phyloP scores from a whole-genome alignment of 2,113 vertebrate genomes.

The Siphamia tubifer region DNA sequence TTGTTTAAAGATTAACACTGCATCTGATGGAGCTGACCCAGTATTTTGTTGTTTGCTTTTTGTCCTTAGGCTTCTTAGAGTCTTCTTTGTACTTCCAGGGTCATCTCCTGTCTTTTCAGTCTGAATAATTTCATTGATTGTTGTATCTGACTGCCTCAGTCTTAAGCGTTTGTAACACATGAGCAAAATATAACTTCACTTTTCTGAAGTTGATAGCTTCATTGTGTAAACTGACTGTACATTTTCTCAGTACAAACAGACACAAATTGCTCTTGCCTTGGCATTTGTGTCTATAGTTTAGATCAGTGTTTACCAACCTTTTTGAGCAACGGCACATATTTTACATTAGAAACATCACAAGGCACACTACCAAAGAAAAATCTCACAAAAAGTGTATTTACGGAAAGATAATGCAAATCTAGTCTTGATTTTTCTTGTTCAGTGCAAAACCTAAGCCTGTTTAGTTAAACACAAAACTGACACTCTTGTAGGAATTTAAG shows the following conservation, averaged over 20 bases:
- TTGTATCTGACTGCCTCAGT: constrained; percentile 16
- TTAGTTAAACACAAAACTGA: too few relatives aligned
- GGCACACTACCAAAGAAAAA: too few relatives aligned
- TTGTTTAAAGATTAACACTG: constrained; percentile 22
- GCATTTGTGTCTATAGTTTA: too few relatives aligned
- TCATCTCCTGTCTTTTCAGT: neutral
- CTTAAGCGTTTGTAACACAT: neutral
- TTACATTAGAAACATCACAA: too few relatives aligned
- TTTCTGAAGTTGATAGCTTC: neutral
- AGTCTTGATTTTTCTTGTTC: too few relatives aligned
- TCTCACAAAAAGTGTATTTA: too few relatives aligned
- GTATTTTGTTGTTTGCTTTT: neutral
- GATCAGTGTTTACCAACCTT: too few relatives aligned
- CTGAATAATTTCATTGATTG: constrained; percentile 14
- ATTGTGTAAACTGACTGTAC: neutral
- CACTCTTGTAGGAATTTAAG: too few relatives aligned
- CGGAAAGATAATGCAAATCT: too few relatives aligned
- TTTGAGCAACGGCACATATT: too few relatives aligned
- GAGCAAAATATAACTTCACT: neutral
- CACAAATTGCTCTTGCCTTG: too few relatives aligned
- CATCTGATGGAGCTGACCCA: constrained; percentile 8
- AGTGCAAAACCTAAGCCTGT: too few relatives aligned
- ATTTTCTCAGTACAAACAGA: neutral
- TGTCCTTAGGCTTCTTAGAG: constrained; percentile 19
- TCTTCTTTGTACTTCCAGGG: neutral